These are phyloP conservation scores for Bellardia bayeri DNA, from an alignment of 2,888 invertebrate genomes.

Conservation along the genomic window DNA sequence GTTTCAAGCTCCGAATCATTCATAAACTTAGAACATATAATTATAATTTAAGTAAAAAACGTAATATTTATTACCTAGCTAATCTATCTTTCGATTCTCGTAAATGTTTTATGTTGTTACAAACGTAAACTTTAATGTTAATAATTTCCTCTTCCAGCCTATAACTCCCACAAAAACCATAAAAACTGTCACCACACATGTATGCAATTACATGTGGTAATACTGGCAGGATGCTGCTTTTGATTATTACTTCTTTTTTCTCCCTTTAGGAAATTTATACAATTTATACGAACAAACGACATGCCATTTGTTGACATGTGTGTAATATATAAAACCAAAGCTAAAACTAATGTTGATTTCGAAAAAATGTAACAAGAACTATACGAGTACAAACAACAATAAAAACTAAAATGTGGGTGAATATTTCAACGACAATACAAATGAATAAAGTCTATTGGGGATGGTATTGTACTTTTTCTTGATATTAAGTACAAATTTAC, in stretches of 20 bases:
- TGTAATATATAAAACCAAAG: conserved; percentile 4
- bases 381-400: conserved; percentile 1
- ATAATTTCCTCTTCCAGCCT: background rate
- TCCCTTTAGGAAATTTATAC: conserved; percentile 25
- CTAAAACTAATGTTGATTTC: conserved; percentile 13
- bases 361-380: background rate
- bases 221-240: conserved; percentile 7
- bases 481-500: too few species aligned
- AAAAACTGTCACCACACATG: conserved; percentile 23
- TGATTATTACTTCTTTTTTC: background rate
- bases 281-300: conserved; percentile 14
- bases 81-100: background rate
- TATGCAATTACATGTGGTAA: conserved; percentile 24
- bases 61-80: too few species aligned
- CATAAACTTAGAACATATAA: too few species aligned
- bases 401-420: conserved; percentile 17
- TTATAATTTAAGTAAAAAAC: too few species aligned
- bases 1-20: too few species aligned
- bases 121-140: background rate
- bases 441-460: background rate
- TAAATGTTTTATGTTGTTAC: background rate
- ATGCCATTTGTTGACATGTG: conserved; percentile 44
- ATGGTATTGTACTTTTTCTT: background rate
- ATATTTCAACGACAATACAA: conserved; percentile 6
- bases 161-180: conserved; percentile 33